These are phyloP conservation scores for Aspidapion aeneum DNA, from an alignment of 2,888 invertebrate genomes.

Conservation along the genomic window DNA sequence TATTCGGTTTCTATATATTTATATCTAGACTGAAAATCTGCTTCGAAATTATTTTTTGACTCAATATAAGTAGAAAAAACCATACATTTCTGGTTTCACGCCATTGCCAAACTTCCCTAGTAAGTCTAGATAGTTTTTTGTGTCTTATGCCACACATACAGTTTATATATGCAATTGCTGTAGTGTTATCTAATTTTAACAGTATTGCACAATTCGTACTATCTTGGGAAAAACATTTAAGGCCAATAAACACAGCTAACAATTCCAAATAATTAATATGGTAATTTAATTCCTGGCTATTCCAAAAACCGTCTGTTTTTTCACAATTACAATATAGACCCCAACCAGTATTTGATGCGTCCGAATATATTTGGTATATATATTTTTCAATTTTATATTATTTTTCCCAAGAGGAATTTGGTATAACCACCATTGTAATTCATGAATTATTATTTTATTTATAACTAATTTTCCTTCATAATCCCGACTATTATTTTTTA, in stretches of 20 bases:
- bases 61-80: neutral
- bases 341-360: constrained; percentile 1
- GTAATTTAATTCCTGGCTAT: no score
- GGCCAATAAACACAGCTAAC: neutral
- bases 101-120: neutral
- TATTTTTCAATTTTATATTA: neutral
- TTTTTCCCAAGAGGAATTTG: no score
- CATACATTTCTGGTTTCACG: neutral
- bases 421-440: no score
- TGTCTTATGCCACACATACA: neutral
- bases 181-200: neutral
- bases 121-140: neutral
- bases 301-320: no score
- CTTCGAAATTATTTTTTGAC: neutral
- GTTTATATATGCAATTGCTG: neutral
- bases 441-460: no score
- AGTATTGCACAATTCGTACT: neutral
- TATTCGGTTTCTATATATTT: neutral
- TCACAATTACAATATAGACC: neutral
- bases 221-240: neutral
- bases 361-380: neutral
- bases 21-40: neutral
- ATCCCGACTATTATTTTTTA: no score
- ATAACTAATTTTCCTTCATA: no score
- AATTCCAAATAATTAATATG: constrained; percentile 1